A percentile compares a stretch with the other conserved stretches of the same genome.
phyloP scores from a whole-genome alignment of 92 coral and sea anemone genomes.

The Epizoanthus scotinus region DNA sequence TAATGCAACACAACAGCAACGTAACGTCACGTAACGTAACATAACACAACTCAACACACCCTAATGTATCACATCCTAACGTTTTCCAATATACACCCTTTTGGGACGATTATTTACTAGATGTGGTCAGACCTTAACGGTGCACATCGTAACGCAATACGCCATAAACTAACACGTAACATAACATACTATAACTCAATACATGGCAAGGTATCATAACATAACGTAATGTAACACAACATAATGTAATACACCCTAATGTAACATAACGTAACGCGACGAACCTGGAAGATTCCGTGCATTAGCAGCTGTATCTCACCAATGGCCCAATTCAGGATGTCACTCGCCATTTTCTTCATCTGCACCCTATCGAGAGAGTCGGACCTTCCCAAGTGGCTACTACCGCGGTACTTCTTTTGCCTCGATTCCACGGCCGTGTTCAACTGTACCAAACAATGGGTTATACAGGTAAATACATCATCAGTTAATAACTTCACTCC shows the following conservation, averaged over 20 bases:
- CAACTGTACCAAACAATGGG: constrained; percentile 49
- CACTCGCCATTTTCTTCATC: constrained; percentile 96
- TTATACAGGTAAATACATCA: neutral
- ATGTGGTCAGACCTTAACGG: too few species aligned
- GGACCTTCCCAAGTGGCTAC: constrained; percentile 83
- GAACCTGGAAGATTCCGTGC: constrained; percentile 94
- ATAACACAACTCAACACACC: too few species aligned
- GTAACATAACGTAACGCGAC: neutral
- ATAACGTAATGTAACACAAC: neutral
- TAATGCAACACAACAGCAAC: too few species aligned
- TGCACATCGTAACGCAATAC: too few species aligned
- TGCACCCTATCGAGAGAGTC: constrained; percentile 88
- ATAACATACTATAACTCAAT: too few species aligned
- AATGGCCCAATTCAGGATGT: constrained; percentile 86
- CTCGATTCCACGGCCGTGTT: constrained; percentile 85
- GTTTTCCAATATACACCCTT: too few species aligned
- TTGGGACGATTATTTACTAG: too few species aligned
- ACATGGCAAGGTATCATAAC: neutral
- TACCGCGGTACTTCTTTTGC: constrained; percentile 82
- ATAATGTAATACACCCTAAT: neutral
- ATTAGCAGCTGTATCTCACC: constrained; percentile 87
- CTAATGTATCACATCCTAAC: too few species aligned
- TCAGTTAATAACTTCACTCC: neutral
- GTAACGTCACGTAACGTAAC: too few species aligned
- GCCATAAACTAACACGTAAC: too few species aligned